A percentile compares a stretch with the other conserved stretches of the same genome.
Conservation (phyloP, 2,888 invertebrate species). For the Theretra japonica region DNA sequence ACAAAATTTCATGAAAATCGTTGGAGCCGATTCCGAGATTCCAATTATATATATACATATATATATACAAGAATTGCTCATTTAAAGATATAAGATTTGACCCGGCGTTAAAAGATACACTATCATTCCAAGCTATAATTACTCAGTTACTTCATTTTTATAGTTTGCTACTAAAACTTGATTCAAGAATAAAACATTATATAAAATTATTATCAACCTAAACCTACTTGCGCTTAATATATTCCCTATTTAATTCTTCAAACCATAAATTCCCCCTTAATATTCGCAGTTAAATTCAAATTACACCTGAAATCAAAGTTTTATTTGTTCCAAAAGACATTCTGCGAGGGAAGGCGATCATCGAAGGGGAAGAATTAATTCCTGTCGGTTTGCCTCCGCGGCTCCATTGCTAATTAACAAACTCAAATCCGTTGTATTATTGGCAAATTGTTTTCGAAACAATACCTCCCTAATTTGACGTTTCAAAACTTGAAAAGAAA, state of each 20-base stretch:
- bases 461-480: slow-evolving; percentile 56
- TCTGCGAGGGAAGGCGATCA: slow-evolving; percentile 42
- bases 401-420: slow-evolving; percentile 70
- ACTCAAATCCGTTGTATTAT: slow-evolving; percentile 62
- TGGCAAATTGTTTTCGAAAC: slow-evolving; percentile 78
- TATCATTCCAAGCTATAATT: too few relatives aligned
- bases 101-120: too few relatives aligned
- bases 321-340: slow-evolving; percentile 74
- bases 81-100: too few relatives aligned
- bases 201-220: not conserved
- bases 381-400: slow-evolving; percentile 43
- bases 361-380: slow-evolving; percentile 51
- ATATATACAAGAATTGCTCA: too few relatives aligned
- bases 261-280: slow-evolving; percentile 9
- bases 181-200: too few relatives aligned
- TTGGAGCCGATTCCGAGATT: too few relatives aligned
- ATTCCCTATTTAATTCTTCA: not conserved
- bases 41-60: too few relatives aligned
- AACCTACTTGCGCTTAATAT: not conserved
- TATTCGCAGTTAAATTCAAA: slow-evolving; percentile 20
- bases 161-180: too few relatives aligned
- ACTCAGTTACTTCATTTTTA: too few relatives aligned
- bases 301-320: slow-evolving; percentile 56
- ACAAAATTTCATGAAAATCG: too few relatives aligned
- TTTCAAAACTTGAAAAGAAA: slow-evolving; percentile 40